These are phyloP conservation scores for Temnothorax curvispinosus DNA, from an alignment of 1,140 invertebrate species.

Conservation along the genomic window DNA sequence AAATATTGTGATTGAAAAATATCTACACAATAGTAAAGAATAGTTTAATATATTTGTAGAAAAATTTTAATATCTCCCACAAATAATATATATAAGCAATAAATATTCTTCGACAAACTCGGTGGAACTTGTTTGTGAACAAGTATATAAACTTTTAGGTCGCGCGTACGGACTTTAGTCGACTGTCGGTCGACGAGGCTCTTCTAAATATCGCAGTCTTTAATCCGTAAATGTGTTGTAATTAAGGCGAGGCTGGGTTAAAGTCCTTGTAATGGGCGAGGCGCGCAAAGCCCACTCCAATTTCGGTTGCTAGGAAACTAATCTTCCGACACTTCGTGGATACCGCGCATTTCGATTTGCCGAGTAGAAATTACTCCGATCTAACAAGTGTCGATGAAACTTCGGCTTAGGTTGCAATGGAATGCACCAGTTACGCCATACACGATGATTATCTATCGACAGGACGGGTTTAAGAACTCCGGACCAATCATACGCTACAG, in stretches of 20 bases:
- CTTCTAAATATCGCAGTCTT: conserved; percentile 46
- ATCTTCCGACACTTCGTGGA: conserved; percentile 39
- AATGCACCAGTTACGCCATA: not conserved
- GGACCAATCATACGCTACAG: not conserved
- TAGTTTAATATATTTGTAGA: not conserved
- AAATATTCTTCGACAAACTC: not conserved
- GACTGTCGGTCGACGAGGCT: conserved; percentile 8
- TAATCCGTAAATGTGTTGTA: conserved; percentile 58
- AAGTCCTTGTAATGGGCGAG: conserved; percentile 42
- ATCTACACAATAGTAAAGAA: not conserved
- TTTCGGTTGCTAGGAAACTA: conserved; percentile 58
- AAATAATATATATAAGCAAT: not conserved
- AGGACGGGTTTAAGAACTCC: not conserved
- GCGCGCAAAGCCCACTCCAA: conserved; percentile 48
- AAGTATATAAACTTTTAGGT: not conserved
- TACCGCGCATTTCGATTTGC: conserved; percentile 49
- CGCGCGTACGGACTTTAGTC: conserved; percentile 8
- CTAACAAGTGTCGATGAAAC: conserved; percentile 32
- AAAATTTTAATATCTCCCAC: not conserved
- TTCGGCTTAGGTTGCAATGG: not conserved
- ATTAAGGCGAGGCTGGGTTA: conserved; percentile 39
- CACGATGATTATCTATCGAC: conserved; percentile 10
- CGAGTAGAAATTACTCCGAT: conserved; percentile 46
- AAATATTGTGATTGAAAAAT: not conserved
- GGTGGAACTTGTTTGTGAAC: not conserved